phyloP scores from a whole-genome alignment of 2,888 invertebrate genomes.

The Xanthorhoe designata region DNA sequence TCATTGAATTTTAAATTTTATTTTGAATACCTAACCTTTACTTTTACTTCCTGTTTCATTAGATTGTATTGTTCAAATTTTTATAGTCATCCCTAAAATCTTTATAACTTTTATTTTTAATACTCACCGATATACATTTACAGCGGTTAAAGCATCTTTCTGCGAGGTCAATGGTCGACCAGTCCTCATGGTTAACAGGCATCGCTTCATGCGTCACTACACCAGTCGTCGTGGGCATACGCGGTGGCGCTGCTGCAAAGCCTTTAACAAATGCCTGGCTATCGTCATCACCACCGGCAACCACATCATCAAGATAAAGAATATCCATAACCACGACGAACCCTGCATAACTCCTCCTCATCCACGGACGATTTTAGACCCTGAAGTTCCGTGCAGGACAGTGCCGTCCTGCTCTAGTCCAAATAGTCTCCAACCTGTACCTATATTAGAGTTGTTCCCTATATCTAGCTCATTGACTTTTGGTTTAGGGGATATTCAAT shows the following conservation, averaged over 20 bases:
- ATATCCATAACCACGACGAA: slow-evolving; percentile 66
- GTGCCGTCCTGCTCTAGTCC: slow-evolving; percentile 28
- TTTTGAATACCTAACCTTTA: not conserved
- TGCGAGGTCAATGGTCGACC: slow-evolving; percentile 56
- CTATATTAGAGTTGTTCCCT: slow-evolving; percentile 36
- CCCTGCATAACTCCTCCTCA: slow-evolving; percentile 17
- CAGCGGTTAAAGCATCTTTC: slow-evolving; percentile 47
- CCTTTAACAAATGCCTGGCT: slow-evolving; percentile 69
- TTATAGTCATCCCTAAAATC: not conserved
- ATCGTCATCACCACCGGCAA: slow-evolving; percentile 69
- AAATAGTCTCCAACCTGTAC: slow-evolving; percentile 29
- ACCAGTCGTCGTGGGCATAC: slow-evolving; percentile 63
- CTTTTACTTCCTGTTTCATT: not conserved
- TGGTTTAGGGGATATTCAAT: slow-evolving; percentile 19
- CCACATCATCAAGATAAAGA: slow-evolving; percentile 67
- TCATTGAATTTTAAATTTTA: not conserved
- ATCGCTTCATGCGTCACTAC: slow-evolving; percentile 72
- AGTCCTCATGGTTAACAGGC: slow-evolving; percentile 64
- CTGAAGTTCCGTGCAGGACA: slow-evolving; percentile 24
- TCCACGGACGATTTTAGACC: not conserved
- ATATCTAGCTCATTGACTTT: slow-evolving; percentile 31
- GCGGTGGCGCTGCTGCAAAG: slow-evolving; percentile 73
- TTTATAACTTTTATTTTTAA: not conserved
- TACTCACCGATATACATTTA: slow-evolving; percentile 24
- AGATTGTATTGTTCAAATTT: not conserved